Percentiles rank a stretch among this genome's conserved stretches.
Evolutionary conservation across 1,140 invertebrate species (phyloP).

Genomic region (Formica selysi): DNA sequence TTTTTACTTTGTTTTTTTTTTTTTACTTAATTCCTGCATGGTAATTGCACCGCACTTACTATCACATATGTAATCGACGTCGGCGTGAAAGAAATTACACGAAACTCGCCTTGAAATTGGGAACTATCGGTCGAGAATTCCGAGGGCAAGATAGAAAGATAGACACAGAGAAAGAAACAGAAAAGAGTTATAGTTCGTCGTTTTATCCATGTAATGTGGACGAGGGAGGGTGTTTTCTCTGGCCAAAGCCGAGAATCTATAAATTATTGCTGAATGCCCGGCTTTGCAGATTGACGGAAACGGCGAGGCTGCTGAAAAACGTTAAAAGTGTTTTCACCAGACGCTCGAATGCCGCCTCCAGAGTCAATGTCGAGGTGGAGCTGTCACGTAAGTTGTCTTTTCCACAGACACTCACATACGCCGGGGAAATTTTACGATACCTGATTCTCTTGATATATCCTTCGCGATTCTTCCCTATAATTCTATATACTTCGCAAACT

Average conservation of each 20-base stretch:
- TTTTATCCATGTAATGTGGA: not conserved
- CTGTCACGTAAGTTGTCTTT: slow-evolving; percentile 94
- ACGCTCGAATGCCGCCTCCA: slow-evolving; percentile 90
- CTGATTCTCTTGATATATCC: too few species aligned
- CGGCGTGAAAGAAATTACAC: not conserved
- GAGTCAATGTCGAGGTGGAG: slow-evolving; percentile 94
- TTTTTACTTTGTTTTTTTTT: not conserved
- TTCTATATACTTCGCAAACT: not conserved
- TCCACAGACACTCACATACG: slow-evolving; percentile 56
- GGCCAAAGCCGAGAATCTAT: slow-evolving; percentile 56
- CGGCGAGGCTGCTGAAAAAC: slow-evolving; percentile 96
- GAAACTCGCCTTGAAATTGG: slow-evolving; percentile 4
- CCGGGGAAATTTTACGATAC: slow-evolving; percentile 15
- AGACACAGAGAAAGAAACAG: slow-evolving; percentile 12
- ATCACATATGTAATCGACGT: slow-evolving; percentile 20
- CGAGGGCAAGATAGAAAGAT: slow-evolving; percentile 16
- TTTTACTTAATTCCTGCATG: slow-evolving; percentile 25
- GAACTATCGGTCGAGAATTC: not conserved
- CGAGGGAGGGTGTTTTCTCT: not conserved
- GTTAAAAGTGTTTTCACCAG: slow-evolving; percentile 96
- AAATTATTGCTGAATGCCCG: slow-evolving; percentile 76
- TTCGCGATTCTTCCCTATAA: not conserved
- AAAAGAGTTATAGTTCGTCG: slow-evolving; percentile 22
- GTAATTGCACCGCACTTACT: slow-evolving; percentile 43
- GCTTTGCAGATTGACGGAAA: slow-evolving; percentile 96